These are phyloP conservation scores for Promerops cafer DNA, from an alignment of 2,113 vertebrate genomes.

Conservation along the genomic window DNA sequence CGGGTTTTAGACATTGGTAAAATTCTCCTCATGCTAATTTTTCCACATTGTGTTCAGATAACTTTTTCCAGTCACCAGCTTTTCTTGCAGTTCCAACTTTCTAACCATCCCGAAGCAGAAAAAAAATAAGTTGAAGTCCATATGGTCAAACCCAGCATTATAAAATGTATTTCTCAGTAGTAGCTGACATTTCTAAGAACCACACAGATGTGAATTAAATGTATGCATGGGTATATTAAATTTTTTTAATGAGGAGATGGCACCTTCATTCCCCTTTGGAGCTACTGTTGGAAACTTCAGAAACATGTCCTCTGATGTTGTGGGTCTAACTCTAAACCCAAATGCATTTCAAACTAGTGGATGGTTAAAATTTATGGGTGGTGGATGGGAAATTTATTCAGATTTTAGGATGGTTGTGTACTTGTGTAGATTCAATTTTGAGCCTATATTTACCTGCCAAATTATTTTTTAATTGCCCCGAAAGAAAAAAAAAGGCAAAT, in stretches of 20 bases:
- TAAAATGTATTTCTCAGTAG: not conserved
- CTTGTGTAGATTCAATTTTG: not conserved
- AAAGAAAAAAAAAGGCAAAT: not conserved
- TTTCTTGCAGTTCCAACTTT: not conserved
- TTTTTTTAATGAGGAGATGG: not conserved
- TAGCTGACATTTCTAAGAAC: not conserved
- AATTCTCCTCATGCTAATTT: not conserved
- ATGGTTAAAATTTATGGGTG: not conserved
- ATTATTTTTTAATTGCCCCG: not conserved
- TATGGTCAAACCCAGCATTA: not conserved
- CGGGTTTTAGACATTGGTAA: not conserved
- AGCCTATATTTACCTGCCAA: not conserved
- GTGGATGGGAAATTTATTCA: not conserved
- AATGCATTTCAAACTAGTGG: not conserved
- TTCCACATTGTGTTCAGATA: not conserved
- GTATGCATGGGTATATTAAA: not conserved
- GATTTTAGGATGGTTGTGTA: not conserved
- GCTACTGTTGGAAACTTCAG: not conserved
- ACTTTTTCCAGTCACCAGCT: not conserved
- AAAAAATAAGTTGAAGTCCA: not conserved
- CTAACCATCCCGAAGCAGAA: not conserved
- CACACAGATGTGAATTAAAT: not conserved
- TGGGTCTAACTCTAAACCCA: conserved; percentile 23
- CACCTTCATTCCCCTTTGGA: not conserved
- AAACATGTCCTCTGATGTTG: not conserved